Evolutionary conservation across 2,888 invertebrate species (phyloP), one percentile per base, ranked within the genome.

Genomic region (Chrysina gloriosa): DNA sequence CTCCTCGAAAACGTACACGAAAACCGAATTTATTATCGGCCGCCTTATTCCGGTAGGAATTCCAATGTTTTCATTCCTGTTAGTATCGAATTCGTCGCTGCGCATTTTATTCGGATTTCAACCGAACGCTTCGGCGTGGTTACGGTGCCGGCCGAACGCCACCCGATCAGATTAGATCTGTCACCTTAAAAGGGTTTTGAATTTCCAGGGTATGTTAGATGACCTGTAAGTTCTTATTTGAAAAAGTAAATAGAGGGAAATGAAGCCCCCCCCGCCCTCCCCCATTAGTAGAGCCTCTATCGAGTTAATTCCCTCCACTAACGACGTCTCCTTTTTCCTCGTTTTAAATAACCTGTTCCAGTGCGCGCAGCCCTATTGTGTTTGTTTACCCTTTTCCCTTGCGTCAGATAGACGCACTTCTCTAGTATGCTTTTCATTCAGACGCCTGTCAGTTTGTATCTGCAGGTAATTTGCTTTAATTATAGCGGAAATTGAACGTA

Each of bases 21-120:
- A 48, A 47, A 66, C 19, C 31, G 29, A n/a, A 58, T 45, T 58
- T 50, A 50, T 50, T 47, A 63, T 39, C 27, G 50, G 39, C 63
- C 52, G 48, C 63, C 39, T 67, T 61, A 25, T 39, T 36, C 16
- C 9, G 16, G 58, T 14, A 45, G 14, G 27, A 36, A 52, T 61
- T 50, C 50, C 58, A 42, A 71, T 71, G 71, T 71, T 71, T 71
- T 71, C 67, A 58, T 68, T 67, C 65, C 48, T 54, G 71, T 50
- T 71, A 71, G 70, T 71, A 71, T 54, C 39, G 16, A 39, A 42
- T 31, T 63, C 45, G 63, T 29, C 39, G 39, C 48, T 67, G 70
- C 70, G 69, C 69, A 70, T 52, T 64, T 36, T 58, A 61, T 39
- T 69, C 61, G 45, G 58, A 61, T 69, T 66, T 58, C 54, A 47